Evolutionary conservation across 2,797 vertebrate species (phyloP).

Genomic region (Pseudocheirus occidentalis): DNA sequence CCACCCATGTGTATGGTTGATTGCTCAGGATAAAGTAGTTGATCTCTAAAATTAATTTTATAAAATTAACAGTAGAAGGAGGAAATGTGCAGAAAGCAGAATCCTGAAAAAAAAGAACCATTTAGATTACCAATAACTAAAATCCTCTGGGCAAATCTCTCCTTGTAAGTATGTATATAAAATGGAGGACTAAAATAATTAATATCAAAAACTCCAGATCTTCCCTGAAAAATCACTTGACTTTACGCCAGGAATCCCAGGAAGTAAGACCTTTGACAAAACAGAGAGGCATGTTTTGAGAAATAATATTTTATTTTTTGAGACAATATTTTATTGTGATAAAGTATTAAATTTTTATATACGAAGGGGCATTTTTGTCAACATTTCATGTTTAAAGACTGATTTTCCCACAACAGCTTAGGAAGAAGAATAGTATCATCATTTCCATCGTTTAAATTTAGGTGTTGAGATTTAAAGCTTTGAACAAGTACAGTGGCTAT

Average conservation of each 20-base stretch:
- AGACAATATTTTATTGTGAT: background rate
- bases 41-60: background rate
- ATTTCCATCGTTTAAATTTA: background rate
- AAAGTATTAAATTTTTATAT: background rate
- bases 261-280: background rate
- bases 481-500: background rate
- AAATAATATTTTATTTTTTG: background rate
- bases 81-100: background rate
- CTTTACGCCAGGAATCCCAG: background rate
- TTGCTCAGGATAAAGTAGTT: background rate
- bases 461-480: background rate
- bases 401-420: background rate
- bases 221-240: background rate
- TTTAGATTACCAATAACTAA: background rate
- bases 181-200: background rate
- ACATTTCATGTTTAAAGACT: background rate
- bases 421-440: background rate
- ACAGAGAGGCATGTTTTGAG: background rate
- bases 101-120: background rate
- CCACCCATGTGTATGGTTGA: background rate
- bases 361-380: background rate
- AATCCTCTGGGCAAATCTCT: background rate
- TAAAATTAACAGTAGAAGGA: background rate
- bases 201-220: background rate
- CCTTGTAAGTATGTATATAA: background rate